A percentile compares a stretch with the other conserved stretches of the same genome.
Evolutionary conservation across 2,888 invertebrate species (phyloP).

Genomic region (Anorthoa munda): DNA sequence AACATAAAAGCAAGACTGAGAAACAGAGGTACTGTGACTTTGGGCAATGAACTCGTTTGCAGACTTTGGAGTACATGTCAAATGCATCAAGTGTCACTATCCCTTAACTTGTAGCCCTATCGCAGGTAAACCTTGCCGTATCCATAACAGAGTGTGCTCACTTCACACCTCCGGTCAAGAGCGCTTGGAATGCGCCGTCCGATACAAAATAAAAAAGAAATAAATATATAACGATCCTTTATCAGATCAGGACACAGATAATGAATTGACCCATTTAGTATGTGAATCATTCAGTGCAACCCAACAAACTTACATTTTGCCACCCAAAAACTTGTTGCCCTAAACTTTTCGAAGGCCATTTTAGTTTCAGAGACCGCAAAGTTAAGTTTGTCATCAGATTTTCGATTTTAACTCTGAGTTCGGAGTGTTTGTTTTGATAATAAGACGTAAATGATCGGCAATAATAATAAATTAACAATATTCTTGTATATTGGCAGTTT

Average conservation of each 20-base stretch:
- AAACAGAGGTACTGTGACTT: background rate
- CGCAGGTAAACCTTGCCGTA: constrained; percentile 54
- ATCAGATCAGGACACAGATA: constrained; percentile 87
- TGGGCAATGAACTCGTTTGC: background rate
- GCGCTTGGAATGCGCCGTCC: constrained; percentile 82
- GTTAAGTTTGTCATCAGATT: constrained; percentile 59
- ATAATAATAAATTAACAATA: constrained; percentile 72
- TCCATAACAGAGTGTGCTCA: constrained; percentile 65
- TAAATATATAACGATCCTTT: constrained; percentile 84
- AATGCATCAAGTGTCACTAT: background rate
- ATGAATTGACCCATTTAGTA: constrained; percentile 89
- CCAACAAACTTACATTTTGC: constrained; percentile 68
- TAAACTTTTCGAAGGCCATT: background rate
- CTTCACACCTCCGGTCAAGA: constrained; percentile 66
- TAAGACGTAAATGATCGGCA: constrained; percentile 70
- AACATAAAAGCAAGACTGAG: background rate
- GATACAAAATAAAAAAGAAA: constrained; percentile 76
- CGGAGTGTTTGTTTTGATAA: constrained; percentile 73
- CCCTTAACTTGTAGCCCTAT: too few species aligned
- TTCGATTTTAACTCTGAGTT: constrained; percentile 62
- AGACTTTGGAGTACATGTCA: background rate
- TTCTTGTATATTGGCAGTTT: constrained; percentile 62
- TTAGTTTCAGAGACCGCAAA: constrained; percentile 27
- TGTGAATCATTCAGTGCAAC: constrained; percentile 84
- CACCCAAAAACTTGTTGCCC: constrained; percentile 28